A percentile compares a stretch with the other conserved stretches of the same genome.
Conservation (phyloP, 2,888 invertebrate species). For the Tetragnatha montana region DNA sequence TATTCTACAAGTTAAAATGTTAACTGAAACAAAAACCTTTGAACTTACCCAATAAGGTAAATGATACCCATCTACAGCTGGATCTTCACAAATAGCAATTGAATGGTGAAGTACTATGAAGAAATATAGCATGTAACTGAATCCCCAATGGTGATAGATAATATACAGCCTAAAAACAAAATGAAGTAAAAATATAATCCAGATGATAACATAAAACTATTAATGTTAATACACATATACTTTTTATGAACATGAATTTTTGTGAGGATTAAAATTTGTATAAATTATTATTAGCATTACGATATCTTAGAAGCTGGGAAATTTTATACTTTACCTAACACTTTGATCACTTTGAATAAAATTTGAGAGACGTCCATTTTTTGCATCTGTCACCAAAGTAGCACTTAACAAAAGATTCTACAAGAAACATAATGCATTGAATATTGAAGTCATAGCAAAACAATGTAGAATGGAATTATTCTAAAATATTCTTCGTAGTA, state of each 20-base stretch:
- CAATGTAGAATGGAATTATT: too few species aligned
- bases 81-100: slow-evolving; percentile 76
- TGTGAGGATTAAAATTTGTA: background rate
- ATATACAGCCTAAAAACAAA: slow-evolving; percentile 74
- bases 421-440: slow-evolving; percentile 12
- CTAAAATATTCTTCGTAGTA: too few species aligned
- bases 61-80: slow-evolving; percentile 74
- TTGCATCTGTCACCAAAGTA: slow-evolving; percentile 72
- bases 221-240: too few species aligned
- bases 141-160: slow-evolving; percentile 75
- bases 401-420: slow-evolving; percentile 70
- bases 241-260: too few species aligned
- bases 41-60: slow-evolving; percentile 75
- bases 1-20: background rate
- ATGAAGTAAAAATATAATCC: background rate
- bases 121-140: slow-evolving; percentile 75
- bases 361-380: slow-evolving; percentile 72
- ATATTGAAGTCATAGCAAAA: too few species aligned
- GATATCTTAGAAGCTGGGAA: background rate
- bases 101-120: slow-evolving; percentile 75
- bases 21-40: background rate
- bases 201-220: too few species aligned
- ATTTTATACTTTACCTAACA: slow-evolving; percentile 64
- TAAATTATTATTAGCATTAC: background rate
- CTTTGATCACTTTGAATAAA: slow-evolving; percentile 70